These are phyloP conservation scores for Mastigias papua DNA, from an alignment of 30 jellyfish, hydroid and myxozoan species.

Conservation along the genomic window DNA sequence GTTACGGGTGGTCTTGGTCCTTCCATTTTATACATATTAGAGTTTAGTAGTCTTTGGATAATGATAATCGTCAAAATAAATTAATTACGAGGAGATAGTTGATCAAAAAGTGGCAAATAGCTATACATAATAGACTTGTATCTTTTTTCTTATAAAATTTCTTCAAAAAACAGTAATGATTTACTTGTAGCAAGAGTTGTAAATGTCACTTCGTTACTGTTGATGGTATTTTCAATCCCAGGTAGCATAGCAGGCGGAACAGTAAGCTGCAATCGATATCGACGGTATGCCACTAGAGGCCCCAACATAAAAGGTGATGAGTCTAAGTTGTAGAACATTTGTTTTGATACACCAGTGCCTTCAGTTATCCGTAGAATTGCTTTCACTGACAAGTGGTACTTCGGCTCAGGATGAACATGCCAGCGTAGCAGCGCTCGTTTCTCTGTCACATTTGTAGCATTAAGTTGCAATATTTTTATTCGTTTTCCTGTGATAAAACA, in stretches of 20 bases:
- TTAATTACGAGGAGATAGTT: too few species aligned
- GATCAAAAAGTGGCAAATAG: too few species aligned
- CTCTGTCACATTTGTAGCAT: slow-evolving; percentile 16
- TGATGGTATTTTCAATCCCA: slow-evolving; percentile 16
- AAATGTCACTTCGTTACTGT: slow-evolving; percentile 43
- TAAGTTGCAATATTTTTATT: not conserved
- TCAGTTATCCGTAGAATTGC: not conserved
- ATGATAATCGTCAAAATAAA: too few species aligned
- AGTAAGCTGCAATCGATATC: slow-evolving; percentile 1
- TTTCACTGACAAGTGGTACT: slow-evolving; percentile 4
- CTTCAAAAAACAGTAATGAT: not conserved
- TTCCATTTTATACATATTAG: too few species aligned
- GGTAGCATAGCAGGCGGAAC: slow-evolving; percentile 15
- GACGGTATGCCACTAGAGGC: not conserved
- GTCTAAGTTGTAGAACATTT: not conserved
- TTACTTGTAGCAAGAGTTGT: slow-evolving; percentile 38
- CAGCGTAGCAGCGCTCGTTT: not conserved
- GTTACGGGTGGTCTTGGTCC: too few species aligned
- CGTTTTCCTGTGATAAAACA: not conserved
- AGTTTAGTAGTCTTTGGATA: too few species aligned
- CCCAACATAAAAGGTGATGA: not conserved
- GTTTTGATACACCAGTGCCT: not conserved
- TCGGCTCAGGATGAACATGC: slow-evolving; percentile 4
- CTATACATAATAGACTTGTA: too few species aligned
- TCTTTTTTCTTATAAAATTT: too few species aligned